These are phyloP conservation scores for Crotalus viridis DNA, from an alignment of 2,113 vertebrate genomes.

Conservation along the genomic window DNA sequence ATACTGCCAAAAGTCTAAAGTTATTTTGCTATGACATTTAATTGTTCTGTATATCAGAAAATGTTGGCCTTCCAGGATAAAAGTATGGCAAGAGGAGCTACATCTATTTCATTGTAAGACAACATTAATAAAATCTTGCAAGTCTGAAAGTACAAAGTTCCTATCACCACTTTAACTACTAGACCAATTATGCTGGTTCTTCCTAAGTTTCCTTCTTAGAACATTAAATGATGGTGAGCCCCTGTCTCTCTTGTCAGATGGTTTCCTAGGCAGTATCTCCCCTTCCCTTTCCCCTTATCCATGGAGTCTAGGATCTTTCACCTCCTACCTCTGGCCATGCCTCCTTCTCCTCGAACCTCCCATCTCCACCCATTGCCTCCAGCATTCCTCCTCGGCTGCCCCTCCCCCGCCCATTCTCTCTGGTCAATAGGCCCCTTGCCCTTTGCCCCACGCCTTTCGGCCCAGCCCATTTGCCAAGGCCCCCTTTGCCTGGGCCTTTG, in stretches of 20 bases:
- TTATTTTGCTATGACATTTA: not conserved
- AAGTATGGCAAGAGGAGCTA: not conserved
- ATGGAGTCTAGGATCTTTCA: too few relatives aligned
- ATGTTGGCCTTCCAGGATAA: not conserved
- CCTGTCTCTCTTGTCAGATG: not conserved
- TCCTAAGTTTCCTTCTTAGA: not conserved
- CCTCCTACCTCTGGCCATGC: too few relatives aligned
- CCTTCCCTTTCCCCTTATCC: not conserved
- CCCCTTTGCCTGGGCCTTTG: too few relatives aligned
- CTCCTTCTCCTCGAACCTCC: too few relatives aligned
- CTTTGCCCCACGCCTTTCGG: too few relatives aligned
- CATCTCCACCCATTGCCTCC: too few relatives aligned
- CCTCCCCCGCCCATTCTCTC: too few relatives aligned
- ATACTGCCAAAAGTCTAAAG: not conserved
- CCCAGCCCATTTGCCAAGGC: too few relatives aligned
- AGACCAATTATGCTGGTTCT: not conserved
- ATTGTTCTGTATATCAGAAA: not conserved
- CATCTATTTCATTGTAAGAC: not conserved
- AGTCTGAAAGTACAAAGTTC: not conserved
- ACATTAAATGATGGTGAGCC: not conserved
- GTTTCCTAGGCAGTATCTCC: not conserved
- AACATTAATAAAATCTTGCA: not conserved
- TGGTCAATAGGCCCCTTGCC: too few relatives aligned
- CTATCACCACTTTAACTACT: not conserved
- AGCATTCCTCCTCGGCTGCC: too few relatives aligned